phyloP scores from a whole-genome alignment of 2,888 invertebrate species.

The Formica aserva region DNA sequence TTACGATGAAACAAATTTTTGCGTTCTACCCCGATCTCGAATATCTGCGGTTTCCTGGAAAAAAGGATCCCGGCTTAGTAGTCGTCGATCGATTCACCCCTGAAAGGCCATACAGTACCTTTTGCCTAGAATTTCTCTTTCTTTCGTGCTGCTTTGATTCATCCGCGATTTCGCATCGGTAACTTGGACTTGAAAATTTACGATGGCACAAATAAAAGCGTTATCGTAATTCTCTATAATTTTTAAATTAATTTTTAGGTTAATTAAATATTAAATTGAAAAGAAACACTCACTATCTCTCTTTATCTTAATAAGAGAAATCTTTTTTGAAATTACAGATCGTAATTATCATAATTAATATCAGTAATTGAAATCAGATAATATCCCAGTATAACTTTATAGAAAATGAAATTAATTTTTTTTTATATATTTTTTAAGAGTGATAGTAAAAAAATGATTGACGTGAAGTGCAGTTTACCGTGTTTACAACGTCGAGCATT shows the following conservation, averaged over 20 bases:
- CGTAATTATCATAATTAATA: background rate
- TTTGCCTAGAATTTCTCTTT: conserved; percentile 57
- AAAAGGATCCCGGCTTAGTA: conserved; percentile 62
- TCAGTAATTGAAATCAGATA: background rate
- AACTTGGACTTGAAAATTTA: background rate
- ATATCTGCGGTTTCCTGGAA: conserved; percentile 60
- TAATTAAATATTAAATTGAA: background rate
- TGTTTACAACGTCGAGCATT: conserved; percentile 31
- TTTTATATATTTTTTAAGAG: background rate
- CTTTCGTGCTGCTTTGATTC: conserved; percentile 39
- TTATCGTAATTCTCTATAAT: background rate
- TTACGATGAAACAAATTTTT: conserved; percentile 37
- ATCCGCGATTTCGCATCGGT: conserved; percentile 55
- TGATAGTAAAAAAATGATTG: background rate
- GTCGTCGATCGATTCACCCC: conserved; percentile 67
- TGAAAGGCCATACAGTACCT: conserved; percentile 43
- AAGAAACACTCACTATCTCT: background rate
- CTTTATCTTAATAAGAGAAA: background rate
- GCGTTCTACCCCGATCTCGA: conserved; percentile 43
- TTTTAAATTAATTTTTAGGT: background rate
- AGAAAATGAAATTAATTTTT: background rate
- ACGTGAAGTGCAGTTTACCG: background rate
- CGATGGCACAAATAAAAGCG: background rate
- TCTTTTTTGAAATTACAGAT: background rate
- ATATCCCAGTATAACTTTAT: background rate